Conservation (phyloP, 2,113 vertebrate species). For the Triplophysa tibetana region DNA sequence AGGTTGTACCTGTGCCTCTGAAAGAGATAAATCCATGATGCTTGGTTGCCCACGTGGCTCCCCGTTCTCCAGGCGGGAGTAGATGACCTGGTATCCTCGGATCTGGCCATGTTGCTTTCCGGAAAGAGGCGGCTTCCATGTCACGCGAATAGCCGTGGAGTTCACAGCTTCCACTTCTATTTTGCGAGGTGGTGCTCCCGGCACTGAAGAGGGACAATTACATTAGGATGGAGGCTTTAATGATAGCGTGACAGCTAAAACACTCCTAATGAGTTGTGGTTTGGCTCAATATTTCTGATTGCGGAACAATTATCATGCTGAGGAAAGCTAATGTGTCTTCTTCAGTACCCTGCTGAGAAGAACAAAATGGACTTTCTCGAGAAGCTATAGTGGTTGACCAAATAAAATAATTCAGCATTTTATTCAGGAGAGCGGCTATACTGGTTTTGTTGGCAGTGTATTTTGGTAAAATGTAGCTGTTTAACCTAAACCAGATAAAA, state of each 20-base stretch:
- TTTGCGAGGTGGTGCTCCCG: slow-evolving; percentile 92
- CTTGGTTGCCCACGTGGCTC: slow-evolving; percentile 85
- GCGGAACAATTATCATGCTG: neutral
- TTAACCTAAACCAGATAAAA: neutral
- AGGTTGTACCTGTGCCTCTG: slow-evolving; percentile 85
- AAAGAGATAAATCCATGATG: slow-evolving; percentile 86
- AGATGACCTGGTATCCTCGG: slow-evolving; percentile 91
- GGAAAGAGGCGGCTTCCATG: slow-evolving; percentile 89
- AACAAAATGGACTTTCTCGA: too few relatives aligned
- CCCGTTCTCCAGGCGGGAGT: slow-evolving; percentile 85
- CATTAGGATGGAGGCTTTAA: slow-evolving; percentile 19
- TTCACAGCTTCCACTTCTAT: slow-evolving; percentile 89
- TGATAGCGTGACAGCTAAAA: slow-evolving; percentile 10
- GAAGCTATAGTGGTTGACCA: too few relatives aligned
- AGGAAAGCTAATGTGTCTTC: neutral
- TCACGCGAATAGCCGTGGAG: slow-evolving; percentile 87
- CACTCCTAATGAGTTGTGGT: neutral
- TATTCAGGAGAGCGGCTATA: too few relatives aligned
- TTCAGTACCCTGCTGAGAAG: neutral
- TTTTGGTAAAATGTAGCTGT: neutral
- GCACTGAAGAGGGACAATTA: slow-evolving; percentile 75
- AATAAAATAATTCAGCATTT: too few relatives aligned
- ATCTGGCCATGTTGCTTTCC: slow-evolving; percentile 92
- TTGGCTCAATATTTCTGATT: neutral
- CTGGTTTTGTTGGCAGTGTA: neutral